These are phyloP conservation scores for Eilema caniola DNA, from an alignment of 2,888 invertebrate species.

Conservation along the genomic window DNA sequence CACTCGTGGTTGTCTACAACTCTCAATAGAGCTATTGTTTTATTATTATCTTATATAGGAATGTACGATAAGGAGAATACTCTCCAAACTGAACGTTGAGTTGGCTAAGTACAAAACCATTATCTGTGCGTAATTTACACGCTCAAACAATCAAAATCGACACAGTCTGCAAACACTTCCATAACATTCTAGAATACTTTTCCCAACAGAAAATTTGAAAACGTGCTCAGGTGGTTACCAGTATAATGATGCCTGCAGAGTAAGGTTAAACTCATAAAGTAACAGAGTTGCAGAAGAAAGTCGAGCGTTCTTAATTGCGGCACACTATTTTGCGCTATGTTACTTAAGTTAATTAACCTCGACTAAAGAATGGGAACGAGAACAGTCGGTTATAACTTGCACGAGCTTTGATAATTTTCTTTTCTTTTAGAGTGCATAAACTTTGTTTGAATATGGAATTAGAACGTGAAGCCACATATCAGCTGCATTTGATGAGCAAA, in stretches of 20 bases:
- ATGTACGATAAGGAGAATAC: too few species aligned
- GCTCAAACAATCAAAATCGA: not conserved
- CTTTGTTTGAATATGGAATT: not conserved
- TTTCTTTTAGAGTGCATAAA: slow-evolving; percentile 21
- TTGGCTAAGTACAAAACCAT: not conserved
- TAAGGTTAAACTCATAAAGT: slow-evolving; percentile 59
- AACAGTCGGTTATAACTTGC: slow-evolving; percentile 50
- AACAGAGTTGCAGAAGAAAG: slow-evolving; percentile 57
- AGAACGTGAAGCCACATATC: not conserved
- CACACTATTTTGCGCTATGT: slow-evolving; percentile 63
- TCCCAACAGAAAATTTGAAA: slow-evolving; percentile 18
- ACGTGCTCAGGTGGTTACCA: slow-evolving; percentile 29
- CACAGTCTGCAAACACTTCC: not conserved
- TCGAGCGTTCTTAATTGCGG: slow-evolving; percentile 63
- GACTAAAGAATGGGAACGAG: slow-evolving; percentile 57
- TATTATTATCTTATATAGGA: too few species aligned
- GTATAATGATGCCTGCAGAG: slow-evolving; percentile 56
- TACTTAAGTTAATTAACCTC: slow-evolving; percentile 70
- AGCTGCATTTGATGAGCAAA: too few species aligned
- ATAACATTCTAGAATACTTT: slow-evolving; percentile 14
- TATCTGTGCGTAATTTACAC: not conserved
- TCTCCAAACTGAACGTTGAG: too few species aligned
- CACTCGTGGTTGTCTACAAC: too few species aligned
- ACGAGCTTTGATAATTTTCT: slow-evolving; percentile 43
- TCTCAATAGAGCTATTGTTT: too few species aligned